Percentiles rank a stretch among this genome's conserved stretches.
These are phyloP conservation scores for Drosophila sordidula DNA, from an alignment of 2,888 invertebrate genomes.

Conservation along the genomic window DNA sequence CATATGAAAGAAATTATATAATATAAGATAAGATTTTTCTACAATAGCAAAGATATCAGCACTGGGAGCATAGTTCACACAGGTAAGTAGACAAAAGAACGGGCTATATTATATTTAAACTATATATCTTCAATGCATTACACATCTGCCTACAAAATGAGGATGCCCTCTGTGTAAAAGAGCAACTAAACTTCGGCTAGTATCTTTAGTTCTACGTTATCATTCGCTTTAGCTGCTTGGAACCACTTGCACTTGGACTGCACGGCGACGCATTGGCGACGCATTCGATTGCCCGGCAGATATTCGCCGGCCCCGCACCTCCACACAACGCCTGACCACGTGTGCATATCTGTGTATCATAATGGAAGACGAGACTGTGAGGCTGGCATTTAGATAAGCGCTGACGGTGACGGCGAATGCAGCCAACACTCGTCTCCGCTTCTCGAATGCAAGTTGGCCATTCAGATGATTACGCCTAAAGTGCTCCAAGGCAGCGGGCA, in stretches of 20 bases:
- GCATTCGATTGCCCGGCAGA: conserved; percentile 78
- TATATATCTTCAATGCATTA: too few species aligned
- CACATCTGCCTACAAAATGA: background rate
- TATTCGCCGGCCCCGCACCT: conserved; percentile 31
- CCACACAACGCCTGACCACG: conserved; percentile 44
- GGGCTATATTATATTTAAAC: too few species aligned
- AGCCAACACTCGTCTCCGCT: conserved; percentile 2
- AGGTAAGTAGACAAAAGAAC: background rate
- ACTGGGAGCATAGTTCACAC: background rate
- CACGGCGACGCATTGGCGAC: conserved; percentile 80
- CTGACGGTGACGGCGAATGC: conserved; percentile 51
- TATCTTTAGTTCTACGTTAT: conserved; percentile 21
- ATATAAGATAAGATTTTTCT: too few species aligned
- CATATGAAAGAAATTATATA: too few species aligned
- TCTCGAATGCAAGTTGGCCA: conserved; percentile 57
- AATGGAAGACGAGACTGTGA: conserved; percentile 86
- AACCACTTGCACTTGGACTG: conserved; percentile 27
- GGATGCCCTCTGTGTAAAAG: conserved; percentile 1
- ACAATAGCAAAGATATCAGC: background rate
- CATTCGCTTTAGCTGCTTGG: conserved; percentile 22
- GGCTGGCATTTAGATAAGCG: conserved; percentile 85
- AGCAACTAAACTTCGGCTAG: conserved; percentile 28
- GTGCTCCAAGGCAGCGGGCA: conserved; percentile 51
- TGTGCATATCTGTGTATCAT: conserved; percentile 84
- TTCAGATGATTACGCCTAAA: conserved; percentile 73